Base-by-base conservation (phyloP, 2,797 vertebrate species). In the Neosalanx taihuensis region DNA sequence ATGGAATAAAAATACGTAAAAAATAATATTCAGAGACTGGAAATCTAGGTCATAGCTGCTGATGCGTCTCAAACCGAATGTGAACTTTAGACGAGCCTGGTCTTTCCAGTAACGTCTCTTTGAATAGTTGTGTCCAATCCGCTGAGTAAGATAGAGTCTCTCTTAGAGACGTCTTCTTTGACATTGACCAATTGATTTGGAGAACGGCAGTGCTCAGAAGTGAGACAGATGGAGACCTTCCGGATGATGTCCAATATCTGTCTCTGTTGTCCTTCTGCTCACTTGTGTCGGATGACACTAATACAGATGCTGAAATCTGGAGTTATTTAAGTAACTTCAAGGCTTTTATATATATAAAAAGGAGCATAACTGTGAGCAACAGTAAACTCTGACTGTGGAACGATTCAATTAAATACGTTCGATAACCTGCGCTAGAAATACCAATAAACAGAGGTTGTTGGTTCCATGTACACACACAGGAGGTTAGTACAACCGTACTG, bases 11-110 rank as follows among this genome's bases (percentile, higher is more conserved):
- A 26, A 26, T 26, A 26, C 23, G 1, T 26, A 83, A 80, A 89
- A 84, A 51, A 53, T 83, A 84, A 67, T 35, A 46, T 13, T 51
- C 69, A 80, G 84, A 76, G 81, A 80, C 83, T 67, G 79, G 69
- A 76, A 89, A 92, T 92, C 89, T 92, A 89, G 91, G 91, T 90
- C 91, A 90, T 83, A 80, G 76, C 81, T 85, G 84, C 85, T 89
- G 86, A 91, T 86, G 87, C 87, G 85, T 90, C 77, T 87, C 87
- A 64, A 72, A 76, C 63, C 26, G 31, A 88, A 88, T 89, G 84
- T 66, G 77, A 89, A 91, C 89, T 91, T 91, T 89, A 91, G 89
- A 91, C 88, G 87, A 89, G 90, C 85, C 88, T 86, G 84, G 79
- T 85, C 88, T 88, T 87, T 85, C 87, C 83, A 81, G 74, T 67